Evolutionary conservation across 2,113 vertebrate species (phyloP).

Genomic region (Stegastes partitus): DNA sequence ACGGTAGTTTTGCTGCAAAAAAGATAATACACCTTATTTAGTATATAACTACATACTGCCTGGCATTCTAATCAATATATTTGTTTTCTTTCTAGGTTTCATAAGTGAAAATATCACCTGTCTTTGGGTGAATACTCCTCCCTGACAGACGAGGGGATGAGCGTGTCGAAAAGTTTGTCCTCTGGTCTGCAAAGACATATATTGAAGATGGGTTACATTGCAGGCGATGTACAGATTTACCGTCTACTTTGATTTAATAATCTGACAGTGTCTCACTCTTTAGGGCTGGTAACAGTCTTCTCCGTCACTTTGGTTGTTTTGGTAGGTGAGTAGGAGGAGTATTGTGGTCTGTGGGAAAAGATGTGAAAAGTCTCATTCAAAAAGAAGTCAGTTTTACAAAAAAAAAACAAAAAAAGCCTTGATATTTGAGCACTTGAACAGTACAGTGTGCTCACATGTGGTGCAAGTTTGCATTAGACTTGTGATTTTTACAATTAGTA

Average conservation of each 20-base stretch:
- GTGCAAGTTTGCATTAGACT: too few relatives aligned
- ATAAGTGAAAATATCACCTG: constrained; percentile 53
- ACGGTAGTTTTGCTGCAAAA: constrained; percentile 48
- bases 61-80: neutral
- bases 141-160: constrained; percentile 27
- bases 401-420: neutral
- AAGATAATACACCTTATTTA: neutral
- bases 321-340: constrained; percentile 54
- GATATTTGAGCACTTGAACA: neutral
- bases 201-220: neutral
- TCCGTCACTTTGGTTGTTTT: constrained; percentile 63
- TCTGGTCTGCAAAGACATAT: constrained; percentile 43
- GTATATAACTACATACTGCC: neutral
- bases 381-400: neutral
- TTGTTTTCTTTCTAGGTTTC: neutral
- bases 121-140: constrained; percentile 12
- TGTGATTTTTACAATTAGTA: too few relatives aligned
- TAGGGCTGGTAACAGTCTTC: constrained; percentile 42
- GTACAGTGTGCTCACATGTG: neutral
- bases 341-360: constrained; percentile 44
- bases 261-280: constrained; percentile 44
- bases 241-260: neutral
- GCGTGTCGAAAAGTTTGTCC: constrained; percentile 43
- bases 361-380: constrained; percentile 8
- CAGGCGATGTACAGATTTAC: neutral